A percentile compares a stretch with the other conserved stretches of the same genome.
Conservation (phyloP, 1,140 invertebrate genomes). For the Solen grandis region DNA sequence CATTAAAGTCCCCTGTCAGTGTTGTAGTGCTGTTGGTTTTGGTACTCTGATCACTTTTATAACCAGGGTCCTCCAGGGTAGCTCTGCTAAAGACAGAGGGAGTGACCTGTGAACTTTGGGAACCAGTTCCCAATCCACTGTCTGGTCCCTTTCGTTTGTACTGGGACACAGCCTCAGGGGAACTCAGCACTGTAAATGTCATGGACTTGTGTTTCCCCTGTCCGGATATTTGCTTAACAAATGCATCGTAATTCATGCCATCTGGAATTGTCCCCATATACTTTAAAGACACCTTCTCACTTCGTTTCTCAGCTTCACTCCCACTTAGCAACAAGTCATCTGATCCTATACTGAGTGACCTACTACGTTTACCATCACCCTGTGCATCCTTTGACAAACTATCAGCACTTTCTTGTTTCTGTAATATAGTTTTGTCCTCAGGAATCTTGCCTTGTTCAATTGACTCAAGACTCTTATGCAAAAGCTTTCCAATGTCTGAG, state of each 20-base stretch:
- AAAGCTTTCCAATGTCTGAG: conserved; percentile 47
- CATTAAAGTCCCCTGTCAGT: conserved; percentile 18
- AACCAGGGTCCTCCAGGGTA: neutral
- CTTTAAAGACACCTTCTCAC: conserved; percentile 33
- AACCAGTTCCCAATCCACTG: conserved; percentile 9
- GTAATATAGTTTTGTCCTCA: conserved; percentile 28
- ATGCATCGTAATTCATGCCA: conserved; percentile 31
- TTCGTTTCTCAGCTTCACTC: conserved; percentile 36
- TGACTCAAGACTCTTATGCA: conserved; percentile 54
- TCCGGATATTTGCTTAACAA: conserved; percentile 36
- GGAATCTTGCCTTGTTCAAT: conserved; percentile 43
- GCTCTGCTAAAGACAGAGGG: neutral
- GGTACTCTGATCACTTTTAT: conserved; percentile 40
- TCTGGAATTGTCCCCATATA: conserved; percentile 52
- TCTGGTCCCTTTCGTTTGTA: conserved; percentile 8
- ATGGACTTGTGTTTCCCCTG: conserved; percentile 42
- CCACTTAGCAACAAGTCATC: conserved; percentile 15
- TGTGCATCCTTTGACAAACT: neutral
- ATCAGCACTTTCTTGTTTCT: conserved; percentile 31
- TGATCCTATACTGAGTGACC: conserved; percentile 42
- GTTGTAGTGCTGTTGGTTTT: conserved; percentile 43
- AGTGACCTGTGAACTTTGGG: neutral
- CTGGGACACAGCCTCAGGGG: conserved; percentile 41
- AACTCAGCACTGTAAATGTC: conserved; percentile 46
- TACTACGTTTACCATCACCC: conserved; percentile 10